phyloP scores from a whole-genome alignment of 2,113 vertebrate genomes.

The Catagonus wagneri region DNA sequence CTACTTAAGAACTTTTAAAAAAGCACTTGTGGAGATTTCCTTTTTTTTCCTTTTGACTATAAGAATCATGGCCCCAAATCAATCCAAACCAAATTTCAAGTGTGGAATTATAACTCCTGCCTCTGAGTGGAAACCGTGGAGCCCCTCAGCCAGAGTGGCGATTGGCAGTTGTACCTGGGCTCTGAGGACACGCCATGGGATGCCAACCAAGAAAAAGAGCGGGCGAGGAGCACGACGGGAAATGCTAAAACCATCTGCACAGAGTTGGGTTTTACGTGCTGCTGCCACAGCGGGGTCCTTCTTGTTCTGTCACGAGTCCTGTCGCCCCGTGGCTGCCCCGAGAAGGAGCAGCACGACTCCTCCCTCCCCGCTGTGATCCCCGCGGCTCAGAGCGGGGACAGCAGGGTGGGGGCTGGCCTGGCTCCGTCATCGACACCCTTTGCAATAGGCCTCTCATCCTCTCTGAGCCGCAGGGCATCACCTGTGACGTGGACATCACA shows the following conservation, averaged over 20 bases:
- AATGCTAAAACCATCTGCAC: conserved; percentile 79
- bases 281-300: neutral
- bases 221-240: conserved; percentile 29
- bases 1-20: conserved; percentile 53
- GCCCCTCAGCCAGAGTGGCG: conserved; percentile 76
- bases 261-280: conserved; percentile 45
- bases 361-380: neutral
- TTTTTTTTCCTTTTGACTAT: conserved; percentile 51
- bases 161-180: conserved; percentile 68
- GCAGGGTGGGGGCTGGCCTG: neutral
- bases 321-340: neutral
- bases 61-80: conserved; percentile 58
- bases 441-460: neutral
- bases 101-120: conserved; percentile 73
- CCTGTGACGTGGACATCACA: neutral
- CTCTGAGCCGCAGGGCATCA: neutral
- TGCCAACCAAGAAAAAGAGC: conserved; percentile 79
- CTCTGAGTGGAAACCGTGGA: conserved; percentile 72
- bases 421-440: neutral
- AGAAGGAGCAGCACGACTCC: neutral
- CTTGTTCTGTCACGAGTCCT: neutral
- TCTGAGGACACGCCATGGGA: conserved; percentile 68
- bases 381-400: neutral
- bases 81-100: conserved; percentile 82
- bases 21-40: conserved; percentile 30